Evolutionary conservation across 2,797 vertebrate genomes (phyloP).

Genomic region (Xiphorhynchus erythropygius): DNA sequence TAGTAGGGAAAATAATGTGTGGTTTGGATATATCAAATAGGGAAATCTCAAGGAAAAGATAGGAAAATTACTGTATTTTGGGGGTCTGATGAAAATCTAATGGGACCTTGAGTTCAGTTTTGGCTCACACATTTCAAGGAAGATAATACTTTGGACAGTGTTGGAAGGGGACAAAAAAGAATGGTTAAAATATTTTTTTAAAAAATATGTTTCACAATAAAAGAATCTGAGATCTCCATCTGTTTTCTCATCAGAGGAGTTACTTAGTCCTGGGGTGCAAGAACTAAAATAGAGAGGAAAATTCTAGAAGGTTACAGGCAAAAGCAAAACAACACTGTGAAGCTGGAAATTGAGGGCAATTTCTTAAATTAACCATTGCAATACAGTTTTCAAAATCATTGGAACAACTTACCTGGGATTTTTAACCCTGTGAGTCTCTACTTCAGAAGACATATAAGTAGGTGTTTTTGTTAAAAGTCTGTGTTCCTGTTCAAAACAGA

Average conservation of each 20-base stretch:
- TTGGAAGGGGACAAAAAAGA: not conserved
- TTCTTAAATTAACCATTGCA: not conserved
- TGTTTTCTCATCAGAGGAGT: conserved; percentile 48
- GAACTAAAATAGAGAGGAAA: conserved; percentile 37
- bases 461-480: not conserved
- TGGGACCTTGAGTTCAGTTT: not conserved
- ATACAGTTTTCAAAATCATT: not conserved
- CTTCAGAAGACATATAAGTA: not conserved
- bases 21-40: not conserved
- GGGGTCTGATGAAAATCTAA: not conserved
- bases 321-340: not conserved
- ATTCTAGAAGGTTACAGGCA: conserved; percentile 6
- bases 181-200: not conserved
- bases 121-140: not conserved
- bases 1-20: not conserved
- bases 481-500: not conserved
- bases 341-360: not conserved
- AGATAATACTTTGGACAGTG: not conserved
- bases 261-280: not conserved
- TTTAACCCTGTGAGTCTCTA: conserved; percentile 5
- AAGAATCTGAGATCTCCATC: conserved; percentile 41
- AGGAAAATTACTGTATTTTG: not conserved
- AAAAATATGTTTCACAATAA: not conserved
- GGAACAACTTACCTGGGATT: not conserved
- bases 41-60: not conserved